Conservation (phyloP, 1,140 invertebrate genomes). For the Nautilus pompilius region DNA sequence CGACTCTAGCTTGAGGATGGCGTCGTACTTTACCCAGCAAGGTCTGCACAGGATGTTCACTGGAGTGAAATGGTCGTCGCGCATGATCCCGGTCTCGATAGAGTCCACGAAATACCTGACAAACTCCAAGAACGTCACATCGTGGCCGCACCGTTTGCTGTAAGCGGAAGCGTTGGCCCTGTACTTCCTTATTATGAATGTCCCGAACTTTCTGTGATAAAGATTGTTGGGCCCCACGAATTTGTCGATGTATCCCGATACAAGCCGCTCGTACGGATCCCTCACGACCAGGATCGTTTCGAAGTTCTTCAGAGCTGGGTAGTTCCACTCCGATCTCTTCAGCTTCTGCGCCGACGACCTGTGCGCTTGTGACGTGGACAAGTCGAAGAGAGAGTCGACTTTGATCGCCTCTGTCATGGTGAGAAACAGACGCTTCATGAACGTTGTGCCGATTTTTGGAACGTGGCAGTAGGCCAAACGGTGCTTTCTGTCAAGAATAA, state of each 20-base stretch:
- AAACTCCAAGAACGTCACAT: slow-evolving; percentile 10
- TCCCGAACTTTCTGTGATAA: slow-evolving; percentile 2
- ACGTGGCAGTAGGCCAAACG: not conserved
- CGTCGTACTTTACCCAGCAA: slow-evolving; percentile 7
- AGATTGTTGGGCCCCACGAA: slow-evolving; percentile 8
- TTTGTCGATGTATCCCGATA: slow-evolving; percentile 13
- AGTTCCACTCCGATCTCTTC: not conserved
- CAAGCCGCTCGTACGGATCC: slow-evolving; percentile 7
- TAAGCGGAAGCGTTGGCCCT: not conserved
- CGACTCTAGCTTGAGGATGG: slow-evolving; percentile 5
- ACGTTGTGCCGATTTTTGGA: slow-evolving; percentile 4
- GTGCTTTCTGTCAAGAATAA: slow-evolving; percentile 1
- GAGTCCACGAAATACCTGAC: slow-evolving; percentile 5
- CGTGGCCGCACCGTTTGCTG: slow-evolving; percentile 4
- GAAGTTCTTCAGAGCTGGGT: not conserved
- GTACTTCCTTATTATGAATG: not conserved
- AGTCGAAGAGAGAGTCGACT: not conserved
- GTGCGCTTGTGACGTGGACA: not conserved
- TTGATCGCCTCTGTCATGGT: not conserved
- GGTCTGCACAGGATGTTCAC: slow-evolving; percentile 6
- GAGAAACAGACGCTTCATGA: slow-evolving; percentile 1
- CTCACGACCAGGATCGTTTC: slow-evolving; percentile 8
- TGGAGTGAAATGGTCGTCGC: slow-evolving; percentile 7
- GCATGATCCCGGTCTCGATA: not conserved
- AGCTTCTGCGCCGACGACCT: not conserved